These are phyloP conservation scores for Parnassius smintheus DNA, from an alignment of 2,888 invertebrate species.

Conservation along the genomic window DNA sequence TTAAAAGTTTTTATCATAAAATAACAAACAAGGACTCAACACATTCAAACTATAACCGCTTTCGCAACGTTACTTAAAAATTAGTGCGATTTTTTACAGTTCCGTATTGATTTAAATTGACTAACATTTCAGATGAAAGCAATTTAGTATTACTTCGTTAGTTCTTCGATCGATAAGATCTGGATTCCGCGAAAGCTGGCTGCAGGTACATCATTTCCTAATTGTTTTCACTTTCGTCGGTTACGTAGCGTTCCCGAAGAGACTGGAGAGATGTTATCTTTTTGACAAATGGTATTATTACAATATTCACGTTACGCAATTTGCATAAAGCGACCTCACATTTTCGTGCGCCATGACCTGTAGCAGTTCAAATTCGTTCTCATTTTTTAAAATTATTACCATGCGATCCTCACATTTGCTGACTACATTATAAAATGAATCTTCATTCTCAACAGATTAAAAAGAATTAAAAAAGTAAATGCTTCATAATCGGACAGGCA, in stretches of 20 bases:
- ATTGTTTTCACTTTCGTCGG: conserved; percentile 72
- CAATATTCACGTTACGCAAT: conserved; percentile 55
- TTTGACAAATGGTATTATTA: conserved; percentile 68
- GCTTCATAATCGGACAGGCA: conserved; percentile 29
- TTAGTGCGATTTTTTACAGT: background rate
- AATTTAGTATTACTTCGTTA: conserved; percentile 36
- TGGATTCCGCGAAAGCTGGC: conserved; percentile 51
- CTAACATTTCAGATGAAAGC: conserved; percentile 18
- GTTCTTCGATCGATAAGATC: conserved; percentile 38
- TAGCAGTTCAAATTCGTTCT: conserved; percentile 22
- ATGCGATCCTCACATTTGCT: conserved; percentile 13
- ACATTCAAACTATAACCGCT: no score
- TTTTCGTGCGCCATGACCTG: conserved; percentile 40
- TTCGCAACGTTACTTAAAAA: no score
- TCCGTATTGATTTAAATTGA: background rate
- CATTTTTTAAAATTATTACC: conserved; percentile 24
- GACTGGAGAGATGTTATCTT: conserved; percentile 60
- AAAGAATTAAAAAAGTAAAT: conserved; percentile 22
- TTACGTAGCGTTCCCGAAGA: conserved; percentile 58
- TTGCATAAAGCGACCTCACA: conserved; percentile 51
- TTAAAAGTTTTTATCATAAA: no score
- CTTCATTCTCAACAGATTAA: conserved; percentile 18
- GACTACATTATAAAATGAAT: conserved; percentile 20
- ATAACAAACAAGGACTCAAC: no score
- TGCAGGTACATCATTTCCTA: conserved; percentile 57